A percentile compares a stretch with the other conserved stretches of the same genome.
phyloP scores from a whole-genome alignment of 1,140 invertebrate species.

The Drosophila mauritiana region DNA sequence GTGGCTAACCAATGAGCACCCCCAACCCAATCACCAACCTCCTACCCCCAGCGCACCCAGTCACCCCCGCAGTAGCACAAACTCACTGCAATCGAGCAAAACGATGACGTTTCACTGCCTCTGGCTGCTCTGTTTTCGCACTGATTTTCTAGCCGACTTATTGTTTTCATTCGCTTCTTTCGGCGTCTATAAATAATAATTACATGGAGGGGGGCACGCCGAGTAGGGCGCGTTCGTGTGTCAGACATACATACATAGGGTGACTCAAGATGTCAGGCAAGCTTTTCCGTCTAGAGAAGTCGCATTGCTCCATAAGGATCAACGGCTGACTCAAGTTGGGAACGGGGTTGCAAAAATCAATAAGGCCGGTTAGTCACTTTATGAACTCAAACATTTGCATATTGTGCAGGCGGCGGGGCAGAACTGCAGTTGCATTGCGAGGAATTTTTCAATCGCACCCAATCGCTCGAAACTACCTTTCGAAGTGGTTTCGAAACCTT shows the following conservation, averaged over 20 bases:
- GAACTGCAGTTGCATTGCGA: neutral
- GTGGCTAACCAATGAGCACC: conserved; percentile 11
- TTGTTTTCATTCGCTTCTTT: conserved; percentile 52
- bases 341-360: conserved; percentile 55
- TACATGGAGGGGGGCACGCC: conserved; percentile 32
- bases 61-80: conserved; percentile 2
- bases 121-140: conserved; percentile 32
- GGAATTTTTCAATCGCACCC: neutral
- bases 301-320: conserved; percentile 15
- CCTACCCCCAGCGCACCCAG: neutral
- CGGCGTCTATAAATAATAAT: conserved; percentile 70
- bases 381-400: conserved; percentile 39
- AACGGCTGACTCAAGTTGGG: neutral
- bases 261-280: conserved; percentile 49
- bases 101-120: conserved; percentile 33
- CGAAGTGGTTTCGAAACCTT: conserved; percentile 20
- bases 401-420: neutral
- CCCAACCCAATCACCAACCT: neutral
- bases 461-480: conserved; percentile 3
- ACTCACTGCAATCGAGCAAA: conserved; percentile 28
- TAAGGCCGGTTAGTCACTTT: conserved; percentile 61
- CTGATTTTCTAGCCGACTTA: conserved; percentile 56
- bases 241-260: conserved; percentile 60
- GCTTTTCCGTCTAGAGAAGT: conserved; percentile 25
- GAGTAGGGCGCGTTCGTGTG: conserved; percentile 3